Evolutionary conservation across 2,797 vertebrate species (phyloP).

Genomic region (Mormyrus proboscirostris): DNA sequence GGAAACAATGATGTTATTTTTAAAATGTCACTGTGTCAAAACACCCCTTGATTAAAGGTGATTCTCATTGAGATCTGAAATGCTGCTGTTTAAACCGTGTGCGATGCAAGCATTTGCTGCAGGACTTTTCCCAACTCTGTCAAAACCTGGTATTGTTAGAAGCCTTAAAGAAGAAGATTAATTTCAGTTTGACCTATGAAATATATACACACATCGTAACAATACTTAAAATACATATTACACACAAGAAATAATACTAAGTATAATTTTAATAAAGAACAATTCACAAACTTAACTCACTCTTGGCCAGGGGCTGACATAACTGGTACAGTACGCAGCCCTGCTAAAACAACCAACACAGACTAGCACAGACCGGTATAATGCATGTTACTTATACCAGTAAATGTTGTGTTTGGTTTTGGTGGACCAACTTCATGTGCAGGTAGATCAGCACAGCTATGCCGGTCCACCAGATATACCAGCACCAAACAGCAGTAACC

Average conservation of each 20-base stretch:
- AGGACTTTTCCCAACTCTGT: neutral
- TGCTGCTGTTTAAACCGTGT: neutral
- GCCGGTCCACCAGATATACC: neutral
- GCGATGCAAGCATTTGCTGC: neutral
- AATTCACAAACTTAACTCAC: neutral
- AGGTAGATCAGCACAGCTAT: neutral
- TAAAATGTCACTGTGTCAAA: slow-evolving; percentile 12
- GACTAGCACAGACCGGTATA: neutral
- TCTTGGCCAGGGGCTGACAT: neutral
- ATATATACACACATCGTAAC: neutral
- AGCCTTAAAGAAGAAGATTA: neutral
- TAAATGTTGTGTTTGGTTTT: neutral
- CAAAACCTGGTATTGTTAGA: neutral
- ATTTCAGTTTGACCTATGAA: neutral
- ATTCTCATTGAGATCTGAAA: slow-evolving; percentile 1
- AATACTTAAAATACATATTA: neutral
- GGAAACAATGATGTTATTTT: slow-evolving; percentile 7
- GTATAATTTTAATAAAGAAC: neutral
- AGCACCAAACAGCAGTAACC: neutral
- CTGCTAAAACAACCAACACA: neutral
- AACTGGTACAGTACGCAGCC: neutral
- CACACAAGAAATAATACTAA: neutral
- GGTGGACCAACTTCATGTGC: neutral
- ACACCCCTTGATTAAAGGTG: neutral
- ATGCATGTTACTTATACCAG: neutral